Base-by-base conservation (phyloP, 92 coral and sea anemone genomes). In the Parazoanthus swiftii region DNA sequence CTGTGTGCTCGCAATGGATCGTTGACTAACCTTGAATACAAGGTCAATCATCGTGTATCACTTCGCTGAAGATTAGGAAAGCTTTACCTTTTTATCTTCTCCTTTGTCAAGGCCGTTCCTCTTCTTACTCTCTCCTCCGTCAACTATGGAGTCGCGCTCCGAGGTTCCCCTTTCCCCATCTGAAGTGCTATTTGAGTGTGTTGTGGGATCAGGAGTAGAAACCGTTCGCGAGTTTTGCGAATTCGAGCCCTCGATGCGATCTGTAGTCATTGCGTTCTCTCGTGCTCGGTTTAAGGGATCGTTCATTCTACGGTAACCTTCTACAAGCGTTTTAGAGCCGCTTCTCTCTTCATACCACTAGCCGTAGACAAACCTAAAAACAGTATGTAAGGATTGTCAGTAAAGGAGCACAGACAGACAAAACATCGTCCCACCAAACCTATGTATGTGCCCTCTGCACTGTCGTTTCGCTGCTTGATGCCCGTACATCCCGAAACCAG, bases 241-340 rank as follows among this genome's bases (percentile, higher is more conserved):
- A 84, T 84, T 77, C 67, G 87, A 72, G 88, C 71, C 89, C 80
- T 81, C 89, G 46, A 91, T 88, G 72, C 98, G 95, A 92, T 95
- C 98, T 82, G 99, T 97, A 74, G 97, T 94, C 97, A 94, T 94
- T 86, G 92, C 93, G 86, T 97, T 91, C 87, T 92, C 93, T 83
- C 90, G 92, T 89, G 93, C 83, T 89, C 91, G 90, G 90, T 83
- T 94, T 88, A 89, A 91, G 82, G 95, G 89, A 90, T 95, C 98
- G 98, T 93, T 97, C 98, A 97, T 97, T 94, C 94, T 97, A 92
- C 94, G 94, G 94, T 86, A 85, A 88, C 86, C 91, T 85, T 90
- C 89, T 88, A 84, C 77, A 84, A 71, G 78, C 37, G 66, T 43
- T 70, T 72, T 84, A 71, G 66, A 84, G 65, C 87, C 66, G 78